These are phyloP conservation scores for Acheta domesticus DNA, from an alignment of 2,888 invertebrate genomes.

Conservation along the genomic window DNA sequence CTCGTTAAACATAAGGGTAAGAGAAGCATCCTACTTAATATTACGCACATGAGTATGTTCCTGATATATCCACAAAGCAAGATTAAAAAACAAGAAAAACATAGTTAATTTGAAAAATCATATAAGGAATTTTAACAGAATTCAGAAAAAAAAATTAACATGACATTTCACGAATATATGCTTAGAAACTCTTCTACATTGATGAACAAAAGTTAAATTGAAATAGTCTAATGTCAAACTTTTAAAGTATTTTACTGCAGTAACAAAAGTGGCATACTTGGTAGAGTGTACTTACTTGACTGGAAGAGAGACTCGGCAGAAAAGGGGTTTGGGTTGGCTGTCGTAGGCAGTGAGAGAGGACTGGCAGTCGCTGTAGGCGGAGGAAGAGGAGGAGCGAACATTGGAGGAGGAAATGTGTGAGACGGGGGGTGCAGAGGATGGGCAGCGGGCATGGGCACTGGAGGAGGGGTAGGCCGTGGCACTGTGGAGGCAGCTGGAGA, in stretches of 20 bases:
- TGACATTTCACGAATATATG: too few relatives aligned
- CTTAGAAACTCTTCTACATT: too few relatives aligned
- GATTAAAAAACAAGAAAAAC: neutral
- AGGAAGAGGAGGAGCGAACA: constrained; percentile 56
- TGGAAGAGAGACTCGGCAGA: constrained; percentile 85
- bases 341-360: constrained; percentile 61
- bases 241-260: too few relatives aligned
- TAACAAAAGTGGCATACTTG: too few relatives aligned
- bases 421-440: constrained; percentile 38
- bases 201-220: too few relatives aligned
- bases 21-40: neutral
- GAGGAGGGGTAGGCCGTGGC: constrained; percentile 55
- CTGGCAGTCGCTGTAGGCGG: constrained; percentile 57
- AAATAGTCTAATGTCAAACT: too few relatives aligned
- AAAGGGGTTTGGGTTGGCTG: constrained; percentile 75
- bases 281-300: constrained; percentile 61
- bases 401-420: constrained; percentile 49
- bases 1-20: constrained; percentile 33
- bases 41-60: neutral
- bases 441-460: constrained; percentile 43
- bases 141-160: too few relatives aligned
- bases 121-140: too few relatives aligned
- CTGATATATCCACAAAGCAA: neutral
- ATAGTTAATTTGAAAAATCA: too few relatives aligned
- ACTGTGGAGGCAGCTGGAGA: constrained; percentile 51